A percentile compares a stretch with the other conserved stretches of the same genome.
These are phyloP conservation scores for Brachirus orientalis DNA, from an alignment of 2,113 vertebrate genomes.

Conservation along the genomic window DNA sequence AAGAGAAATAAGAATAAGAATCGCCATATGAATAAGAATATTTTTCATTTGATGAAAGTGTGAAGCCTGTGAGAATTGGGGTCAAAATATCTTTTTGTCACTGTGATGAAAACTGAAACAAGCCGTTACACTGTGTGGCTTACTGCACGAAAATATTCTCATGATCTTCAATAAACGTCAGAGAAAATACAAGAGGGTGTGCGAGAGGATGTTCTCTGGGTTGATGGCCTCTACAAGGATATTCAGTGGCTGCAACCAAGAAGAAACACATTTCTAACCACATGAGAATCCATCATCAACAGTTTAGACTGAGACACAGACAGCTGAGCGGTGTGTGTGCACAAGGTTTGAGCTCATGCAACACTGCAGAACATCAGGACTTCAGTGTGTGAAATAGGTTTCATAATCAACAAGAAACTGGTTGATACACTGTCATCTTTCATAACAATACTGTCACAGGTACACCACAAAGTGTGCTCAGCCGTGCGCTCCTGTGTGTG, in stretches of 20 bases:
- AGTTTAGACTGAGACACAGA: neutral
- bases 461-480: conserved; percentile 59
- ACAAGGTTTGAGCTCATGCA: conserved; percentile 33
- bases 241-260: neutral
- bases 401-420: conserved; percentile 69
- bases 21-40: too few relatives aligned
- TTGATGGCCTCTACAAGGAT: neutral
- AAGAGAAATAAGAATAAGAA: too few relatives aligned
- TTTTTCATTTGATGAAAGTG: neutral
- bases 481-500: conserved; percentile 12
- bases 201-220: too few relatives aligned
- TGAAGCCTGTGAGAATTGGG: too few relatives aligned
- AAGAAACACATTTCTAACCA: conserved; percentile 14
- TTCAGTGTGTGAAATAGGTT: conserved; percentile 63
- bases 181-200: neutral
- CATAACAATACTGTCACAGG: conserved; percentile 63
- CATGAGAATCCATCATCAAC: conserved; percentile 1
- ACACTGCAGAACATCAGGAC: conserved; percentile 29
- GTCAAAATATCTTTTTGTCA: neutral
- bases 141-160: neutral
- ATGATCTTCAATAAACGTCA: neutral
- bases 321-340: neutral
- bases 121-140: neutral
- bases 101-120: neutral
- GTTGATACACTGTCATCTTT: conserved; percentile 63